These are phyloP conservation scores for Dimorphilus gyrociliatus DNA, from an alignment of 2,888 invertebrate genomes.

Conservation along the genomic window DNA sequence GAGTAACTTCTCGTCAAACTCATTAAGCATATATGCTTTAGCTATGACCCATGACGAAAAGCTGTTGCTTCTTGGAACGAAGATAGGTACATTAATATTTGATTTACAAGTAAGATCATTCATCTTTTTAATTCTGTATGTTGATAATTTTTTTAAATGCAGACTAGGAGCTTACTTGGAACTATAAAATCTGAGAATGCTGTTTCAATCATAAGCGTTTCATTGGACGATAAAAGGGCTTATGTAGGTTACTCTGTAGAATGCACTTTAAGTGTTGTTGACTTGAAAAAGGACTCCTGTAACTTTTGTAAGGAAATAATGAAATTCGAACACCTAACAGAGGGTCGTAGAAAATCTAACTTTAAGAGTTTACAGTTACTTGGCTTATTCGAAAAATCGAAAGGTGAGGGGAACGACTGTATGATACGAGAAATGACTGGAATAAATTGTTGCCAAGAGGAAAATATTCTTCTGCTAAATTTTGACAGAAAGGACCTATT, in stretches of 20 bases:
- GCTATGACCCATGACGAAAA: conserved; percentile 11
- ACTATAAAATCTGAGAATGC: conserved; percentile 9
- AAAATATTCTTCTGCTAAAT: conserved; percentile 7
- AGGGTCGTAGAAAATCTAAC: too few relatives aligned
- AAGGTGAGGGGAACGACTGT: not conserved
- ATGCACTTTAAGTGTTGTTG: conserved; percentile 14
- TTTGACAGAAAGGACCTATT: conserved; percentile 9
- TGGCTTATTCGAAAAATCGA: too few relatives aligned
- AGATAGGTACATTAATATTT: conserved; percentile 8
- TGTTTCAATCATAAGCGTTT: conserved; percentile 12
- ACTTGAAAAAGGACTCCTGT: too few relatives aligned
- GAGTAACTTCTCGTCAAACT: too few relatives aligned
- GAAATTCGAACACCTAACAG: too few relatives aligned
- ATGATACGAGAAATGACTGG: conserved; percentile 2
- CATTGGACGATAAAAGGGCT: conserved; percentile 12
- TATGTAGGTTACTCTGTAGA: conserved; percentile 15
- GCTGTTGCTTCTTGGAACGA: conserved; percentile 11
- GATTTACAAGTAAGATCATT: too few relatives aligned
- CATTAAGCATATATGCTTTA: conserved; percentile 7
- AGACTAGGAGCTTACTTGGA: conserved; percentile 5
- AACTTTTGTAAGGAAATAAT: too few relatives aligned
- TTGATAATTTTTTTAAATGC: too few relatives aligned
- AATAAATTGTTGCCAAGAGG: conserved; percentile 7
- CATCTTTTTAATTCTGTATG: too few relatives aligned
- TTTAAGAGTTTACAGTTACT: too few relatives aligned